phyloP scores from a whole-genome alignment of 2,797 vertebrate species.

The Okamejei kenojei region DNA sequence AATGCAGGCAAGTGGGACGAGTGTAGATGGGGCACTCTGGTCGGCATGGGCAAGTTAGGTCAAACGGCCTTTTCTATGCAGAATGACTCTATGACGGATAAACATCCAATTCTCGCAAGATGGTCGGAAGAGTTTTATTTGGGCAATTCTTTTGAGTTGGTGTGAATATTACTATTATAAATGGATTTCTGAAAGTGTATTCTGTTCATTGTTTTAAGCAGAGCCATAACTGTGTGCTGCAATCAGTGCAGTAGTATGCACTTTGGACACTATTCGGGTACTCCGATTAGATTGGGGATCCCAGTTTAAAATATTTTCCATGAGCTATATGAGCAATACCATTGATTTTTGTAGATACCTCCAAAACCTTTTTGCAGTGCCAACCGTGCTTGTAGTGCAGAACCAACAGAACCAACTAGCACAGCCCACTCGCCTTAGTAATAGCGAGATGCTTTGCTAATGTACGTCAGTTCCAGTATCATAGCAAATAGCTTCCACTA shows the following conservation, averaged over 20 bases:
- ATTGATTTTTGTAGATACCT: background rate
- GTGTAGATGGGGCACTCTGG: no score
- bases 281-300: background rate
- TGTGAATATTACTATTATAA: background rate
- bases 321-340: background rate
- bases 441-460: background rate
- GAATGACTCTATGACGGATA: background rate
- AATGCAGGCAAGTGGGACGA: no score
- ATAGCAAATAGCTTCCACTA: background rate
- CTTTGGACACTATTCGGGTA: background rate
- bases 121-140: background rate
- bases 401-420: background rate
- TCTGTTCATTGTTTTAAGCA: background rate
- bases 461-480: background rate
- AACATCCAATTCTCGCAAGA: background rate
- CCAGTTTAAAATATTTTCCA: background rate
- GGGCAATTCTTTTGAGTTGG: background rate
- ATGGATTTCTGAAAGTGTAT: background rate
- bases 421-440: background rate
- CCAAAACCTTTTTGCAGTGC: background rate
- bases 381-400: background rate
- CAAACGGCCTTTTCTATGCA: no score
- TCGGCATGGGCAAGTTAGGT: no score
- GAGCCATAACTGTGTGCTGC: background rate
- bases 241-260: background rate